A percentile compares a stretch with the other conserved stretches of the same genome.
These are phyloP conservation scores for Benitochromis conjunctus DNA, from an alignment of 2,113 vertebrate genomes.

Conservation along the genomic window DNA sequence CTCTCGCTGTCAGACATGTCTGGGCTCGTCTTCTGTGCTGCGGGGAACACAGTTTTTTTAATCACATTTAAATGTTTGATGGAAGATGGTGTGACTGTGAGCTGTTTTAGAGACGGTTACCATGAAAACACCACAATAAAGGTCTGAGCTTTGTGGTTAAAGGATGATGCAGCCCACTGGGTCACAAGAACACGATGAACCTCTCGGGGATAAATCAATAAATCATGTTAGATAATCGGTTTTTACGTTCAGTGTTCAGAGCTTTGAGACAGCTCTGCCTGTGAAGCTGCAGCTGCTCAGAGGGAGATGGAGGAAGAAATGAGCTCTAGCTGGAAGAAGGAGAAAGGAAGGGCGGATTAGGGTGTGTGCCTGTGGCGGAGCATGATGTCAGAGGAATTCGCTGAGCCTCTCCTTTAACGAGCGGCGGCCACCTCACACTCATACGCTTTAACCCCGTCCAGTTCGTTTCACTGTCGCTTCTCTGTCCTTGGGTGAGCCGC, in stretches of 20 bases:
- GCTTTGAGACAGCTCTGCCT: neutral
- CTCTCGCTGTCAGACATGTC: neutral
- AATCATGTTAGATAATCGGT: neutral
- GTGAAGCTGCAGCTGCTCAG: neutral
- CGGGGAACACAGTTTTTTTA: neutral
- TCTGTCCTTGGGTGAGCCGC: neutral
- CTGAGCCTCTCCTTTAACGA: slow-evolving; percentile 31
- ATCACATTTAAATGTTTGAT: neutral
- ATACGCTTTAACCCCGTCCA: neutral
- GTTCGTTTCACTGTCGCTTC: neutral
- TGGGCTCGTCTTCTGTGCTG: neutral
- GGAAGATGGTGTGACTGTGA: neutral
- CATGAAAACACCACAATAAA: neutral
- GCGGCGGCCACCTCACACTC: neutral
- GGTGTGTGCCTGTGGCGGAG: slow-evolving; percentile 32
- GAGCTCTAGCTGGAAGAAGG: neutral
- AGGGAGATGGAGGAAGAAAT: neutral
- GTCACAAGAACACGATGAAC: neutral
- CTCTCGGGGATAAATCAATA: neutral
- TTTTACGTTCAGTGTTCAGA: neutral
- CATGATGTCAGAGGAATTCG: slow-evolving; percentile 59
- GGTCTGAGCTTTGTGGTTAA: neutral
- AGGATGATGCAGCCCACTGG: neutral
- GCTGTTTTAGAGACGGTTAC: neutral
- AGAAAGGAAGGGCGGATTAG: slow-evolving; percentile 13